Base-by-base conservation (phyloP, 2,113 vertebrate genomes). In the Chaetodon auriga region DNA sequence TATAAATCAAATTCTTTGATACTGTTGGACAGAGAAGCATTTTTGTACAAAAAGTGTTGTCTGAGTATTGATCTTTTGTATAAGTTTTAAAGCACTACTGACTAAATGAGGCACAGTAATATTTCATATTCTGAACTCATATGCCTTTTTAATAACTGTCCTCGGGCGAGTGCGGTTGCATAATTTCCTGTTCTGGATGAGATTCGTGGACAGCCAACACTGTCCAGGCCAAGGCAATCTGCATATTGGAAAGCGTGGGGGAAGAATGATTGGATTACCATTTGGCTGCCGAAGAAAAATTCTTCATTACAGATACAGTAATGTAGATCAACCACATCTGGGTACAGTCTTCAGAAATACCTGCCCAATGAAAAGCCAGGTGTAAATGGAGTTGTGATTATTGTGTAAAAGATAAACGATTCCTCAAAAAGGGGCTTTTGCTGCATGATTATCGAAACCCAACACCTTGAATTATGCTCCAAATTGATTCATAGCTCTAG, bases 141-240 rank as follows among this genome's bases (percentile, higher is more conserved):
- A 18, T 57, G 30, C 23, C 41, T 45, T 73, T 65, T 75, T 82
- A 80, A 88, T 80, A 78, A 80, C 75, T 75, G 69, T 84, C 58
- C 63, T 43, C 57, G 0, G 68, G 78, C 25, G 2, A 81, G 62
- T 61, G 68, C 19, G 68, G 46, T 77, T 35, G 53, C 21, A 78
- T 86, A 66, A 88, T 91, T 81, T 88, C 68, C 78, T 84, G 61
- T 62, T 69, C 84, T 82, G 81, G 73, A 88, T 84, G 54, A 80
- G 78, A 82, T 41, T 76, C 16, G 3, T 72, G 25, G 58, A 68
- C 62, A 78, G 72, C 55, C 69, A 78, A 19, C 16, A 25, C 46
- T 57, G 51, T 79, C 62, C 57, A 76, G 64, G 83, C 84, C 82
- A 85, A 89, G 73, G 62, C 55, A 80, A 88, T 89, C 71, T 86